Base-by-base conservation (phyloP, 2,113 vertebrate species). In the Lampris megalopsis region DNA sequence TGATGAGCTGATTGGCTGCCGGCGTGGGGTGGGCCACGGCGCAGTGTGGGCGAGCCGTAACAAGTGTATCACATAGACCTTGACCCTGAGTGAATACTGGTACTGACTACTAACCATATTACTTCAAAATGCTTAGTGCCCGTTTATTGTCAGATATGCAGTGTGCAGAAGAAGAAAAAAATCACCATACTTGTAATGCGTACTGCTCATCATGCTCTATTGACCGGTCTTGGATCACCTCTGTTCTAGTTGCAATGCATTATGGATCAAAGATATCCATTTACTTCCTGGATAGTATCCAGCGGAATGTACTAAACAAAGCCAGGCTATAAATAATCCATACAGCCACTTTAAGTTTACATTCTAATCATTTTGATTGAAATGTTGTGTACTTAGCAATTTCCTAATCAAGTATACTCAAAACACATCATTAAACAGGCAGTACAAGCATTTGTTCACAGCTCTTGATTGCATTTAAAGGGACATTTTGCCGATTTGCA, bases 381-480 rank as follows among this genome's bases (percentile, higher is more conserved):
- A 24, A 24, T 8, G 5, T 56, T 56, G 3, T 4, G 4, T 8
- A 56, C 24, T 24, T 24, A 24, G 24, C 24, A 24, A 24, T 24
- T 24, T 24, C 24, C 24, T 24, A 24, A 24, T 56, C 10, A 11
- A 56, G 10, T 13, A 56, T 56, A 10, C 9, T 56, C 47, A 9
- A 48, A 48, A 50, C 2, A 50, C 10, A 2, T 50, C 6, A 50
- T 10, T 50, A 50, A 50, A 50, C 10, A 50, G 36, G 56, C 56
- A 58, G 56, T 58, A 58, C 24, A 6, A 58, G 56, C 49, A 50
- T 35, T 8, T 58, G 56, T 24, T 58, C 56, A 54, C 5, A 54
- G 52, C 52, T 54, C 52, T 54, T 54, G 52, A 54, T 54, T 54
- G 52, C 52, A 54, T 10, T 54, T 54, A 45, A 45, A 45, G 43